Evolutionary conservation across 2,888 invertebrate genomes (phyloP), one percentile per base, ranked within the genome.

Genomic region (Cheilosia impressa): DNA sequence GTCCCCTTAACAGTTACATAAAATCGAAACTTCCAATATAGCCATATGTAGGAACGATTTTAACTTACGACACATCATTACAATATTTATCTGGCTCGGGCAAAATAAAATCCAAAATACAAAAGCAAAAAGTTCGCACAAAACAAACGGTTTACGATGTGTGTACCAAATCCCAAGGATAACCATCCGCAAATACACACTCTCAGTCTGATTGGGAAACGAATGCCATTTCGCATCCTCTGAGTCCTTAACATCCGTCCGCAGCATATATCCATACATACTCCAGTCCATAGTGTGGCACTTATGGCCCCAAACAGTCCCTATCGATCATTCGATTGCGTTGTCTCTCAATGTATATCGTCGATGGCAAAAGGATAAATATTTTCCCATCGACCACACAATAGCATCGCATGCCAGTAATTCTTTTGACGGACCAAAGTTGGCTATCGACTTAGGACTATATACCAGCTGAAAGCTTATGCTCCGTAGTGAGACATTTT

Each of bases 301-400:
- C 82, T 82, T 66, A 72, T 31, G 52, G 66, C 43, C 22, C 43
- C 17, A 45, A 65, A n/a, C 31, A 27, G 57, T 75, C n/a, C 60
- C 69, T 50, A 84, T 84, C 66, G 71, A 84, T 84, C 80, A 80
- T 76, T 76, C 58, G 31, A 22, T 66, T 69, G 75, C 65, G 60
- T 66, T 75, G 80, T 76, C 66, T 79, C 75, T 73, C 73, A 58
- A 75, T 79, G 60, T 75, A 62, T 68, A 9, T 22, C 63, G 57
- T 43, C 50, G 17, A 72, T 72, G 73, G 63, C 34, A 13, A 47
- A 84, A 65, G 80, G 71, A 80, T 73, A 65, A 47, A 72, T 55
- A 77, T 60, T 66, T 68, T 47, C 53, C 60, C 58, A 66, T 53
- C 62, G 62, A 53, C 65, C 55, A 60, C 57, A 57, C 63, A 57